These are phyloP conservation scores for Heliothis virescens DNA, from an alignment of 1,140 invertebrate genomes.

Conservation along the genomic window DNA sequence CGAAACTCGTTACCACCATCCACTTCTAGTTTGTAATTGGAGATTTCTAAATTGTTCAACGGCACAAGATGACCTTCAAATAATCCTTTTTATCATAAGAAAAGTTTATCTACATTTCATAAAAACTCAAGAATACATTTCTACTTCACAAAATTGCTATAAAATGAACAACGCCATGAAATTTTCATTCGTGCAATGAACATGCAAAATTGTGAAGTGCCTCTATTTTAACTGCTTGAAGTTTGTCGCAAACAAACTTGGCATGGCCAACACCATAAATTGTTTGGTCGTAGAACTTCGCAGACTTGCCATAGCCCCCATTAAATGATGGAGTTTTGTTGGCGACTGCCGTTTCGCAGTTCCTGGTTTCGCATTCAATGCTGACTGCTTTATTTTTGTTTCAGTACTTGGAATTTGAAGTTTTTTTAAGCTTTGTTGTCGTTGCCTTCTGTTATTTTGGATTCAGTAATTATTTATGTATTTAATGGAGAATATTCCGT, in stretches of 20 bases:
- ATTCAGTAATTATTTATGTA: neutral
- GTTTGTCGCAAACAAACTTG: slow-evolving; percentile 8
- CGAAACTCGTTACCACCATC: no score
- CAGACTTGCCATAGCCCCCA: slow-evolving; percentile 41
- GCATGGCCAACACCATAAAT: slow-evolving; percentile 37
- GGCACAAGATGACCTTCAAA: no score
- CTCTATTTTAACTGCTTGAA: slow-evolving; percentile 22
- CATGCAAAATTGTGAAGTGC: slow-evolving; percentile 20
- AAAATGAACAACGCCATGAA: neutral
- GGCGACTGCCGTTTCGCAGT: slow-evolving; percentile 16
- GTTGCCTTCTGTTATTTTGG: neutral
- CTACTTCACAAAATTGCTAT: no score
- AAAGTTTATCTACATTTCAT: no score
- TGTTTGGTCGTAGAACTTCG: slow-evolving; percentile 43
- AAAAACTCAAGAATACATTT: no score
- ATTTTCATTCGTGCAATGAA: slow-evolving; percentile 6
- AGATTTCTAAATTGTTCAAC: no score
- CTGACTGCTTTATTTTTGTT: slow-evolving; percentile 32
- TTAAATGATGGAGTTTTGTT: slow-evolving; percentile 36
- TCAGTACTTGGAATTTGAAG: neutral
- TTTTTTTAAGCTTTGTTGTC: slow-evolving; percentile 5
- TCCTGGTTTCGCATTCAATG: slow-evolving; percentile 29
- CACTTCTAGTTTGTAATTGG: no score
- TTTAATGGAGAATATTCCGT: neutral
- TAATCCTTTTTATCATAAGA: no score